phyloP scores from a whole-genome alignment of 2,888 invertebrate species.

The Strigamia crassipes region DNA sequence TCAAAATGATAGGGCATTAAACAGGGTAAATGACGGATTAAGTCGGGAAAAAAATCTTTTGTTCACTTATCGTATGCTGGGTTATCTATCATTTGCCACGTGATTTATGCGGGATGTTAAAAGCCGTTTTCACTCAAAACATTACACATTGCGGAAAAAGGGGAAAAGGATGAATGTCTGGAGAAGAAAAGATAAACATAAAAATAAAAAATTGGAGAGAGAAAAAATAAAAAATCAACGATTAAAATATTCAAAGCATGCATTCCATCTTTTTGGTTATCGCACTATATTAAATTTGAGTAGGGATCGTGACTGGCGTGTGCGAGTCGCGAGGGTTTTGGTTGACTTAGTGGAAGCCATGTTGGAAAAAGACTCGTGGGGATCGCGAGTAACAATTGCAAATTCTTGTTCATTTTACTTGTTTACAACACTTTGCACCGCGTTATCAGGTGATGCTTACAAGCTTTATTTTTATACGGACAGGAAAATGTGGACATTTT shows the following conservation, averaged over 20 bases:
- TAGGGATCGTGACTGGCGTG: constrained; percentile 19
- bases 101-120: constrained; percentile 28
- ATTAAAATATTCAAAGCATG: constrained; percentile 32
- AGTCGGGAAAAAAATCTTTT: constrained; percentile 34
- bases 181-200: neutral
- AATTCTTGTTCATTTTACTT: constrained; percentile 1
- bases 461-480: no score
- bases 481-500: no score
- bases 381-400: constrained; percentile 18
- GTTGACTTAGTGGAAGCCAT: constrained; percentile 31
- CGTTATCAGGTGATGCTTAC: neutral
- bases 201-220: neutral
- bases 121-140: constrained; percentile 17
- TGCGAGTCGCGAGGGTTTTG: neutral
- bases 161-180: neutral
- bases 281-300: constrained; percentile 24
- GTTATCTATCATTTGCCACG: constrained; percentile 35
- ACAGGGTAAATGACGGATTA: constrained; percentile 38
- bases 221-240: neutral
- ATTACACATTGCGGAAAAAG: neutral
- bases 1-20: constrained; percentile 42
- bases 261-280: constrained; percentile 33
- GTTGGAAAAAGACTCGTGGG: constrained; percentile 39
- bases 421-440: neutral
- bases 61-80: constrained; percentile 7